Base-by-base conservation (phyloP, 30 jellyfish, hydroid and myxozoan genomes). In the Calvadosia cruxmelitensis region DNA sequence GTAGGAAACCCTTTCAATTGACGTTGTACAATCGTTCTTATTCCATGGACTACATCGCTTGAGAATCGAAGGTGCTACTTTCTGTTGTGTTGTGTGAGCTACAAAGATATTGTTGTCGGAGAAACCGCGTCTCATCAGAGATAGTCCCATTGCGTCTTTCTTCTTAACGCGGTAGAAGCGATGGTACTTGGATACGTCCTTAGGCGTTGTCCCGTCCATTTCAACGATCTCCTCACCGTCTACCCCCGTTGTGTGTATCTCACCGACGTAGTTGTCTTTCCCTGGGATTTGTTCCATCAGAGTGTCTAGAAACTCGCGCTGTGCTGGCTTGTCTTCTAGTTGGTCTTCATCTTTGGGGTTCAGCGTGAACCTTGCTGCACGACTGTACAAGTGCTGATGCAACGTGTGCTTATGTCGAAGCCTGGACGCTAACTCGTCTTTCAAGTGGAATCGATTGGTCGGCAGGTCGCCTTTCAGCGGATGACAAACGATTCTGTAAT, bases 271-370 rank as follows among this genome's bases (percentile, higher is more conserved):
- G 75, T 90, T 90, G 73, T 81, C 82, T 68, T 81, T 81, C 28
- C 98, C 98, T 16, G 95, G 98, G n/a, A 90, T 64, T 68, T 90
- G 89, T 62, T 82, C 95, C 98, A 90, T 90, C 50, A 81, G 52
- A 13, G 68, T 74, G 64, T 90, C 98, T 27, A 87, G 76, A 34
- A 53, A 61, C 2, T 77, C 75, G 24, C 82, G 49, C 24, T 32
- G 42, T 0, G 67, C 27, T 57, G 92, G 94, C 3, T 80, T 75
- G 51, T 65, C 80, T 16, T 27, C 23, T 31, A 50, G 31, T n/a
- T 33, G 29, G 29, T 50, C 32, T 29, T 12, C 30, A 1, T 20
- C 16, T 64, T 3, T 32, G 27, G 27, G 84, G 81, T 13, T 70
- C 52, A 3, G 52, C 68, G 53, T 61, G 42, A 29, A 69, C 15